phyloP scores from a whole-genome alignment of 2,888 invertebrate genomes.

The Eulithis testata region DNA sequence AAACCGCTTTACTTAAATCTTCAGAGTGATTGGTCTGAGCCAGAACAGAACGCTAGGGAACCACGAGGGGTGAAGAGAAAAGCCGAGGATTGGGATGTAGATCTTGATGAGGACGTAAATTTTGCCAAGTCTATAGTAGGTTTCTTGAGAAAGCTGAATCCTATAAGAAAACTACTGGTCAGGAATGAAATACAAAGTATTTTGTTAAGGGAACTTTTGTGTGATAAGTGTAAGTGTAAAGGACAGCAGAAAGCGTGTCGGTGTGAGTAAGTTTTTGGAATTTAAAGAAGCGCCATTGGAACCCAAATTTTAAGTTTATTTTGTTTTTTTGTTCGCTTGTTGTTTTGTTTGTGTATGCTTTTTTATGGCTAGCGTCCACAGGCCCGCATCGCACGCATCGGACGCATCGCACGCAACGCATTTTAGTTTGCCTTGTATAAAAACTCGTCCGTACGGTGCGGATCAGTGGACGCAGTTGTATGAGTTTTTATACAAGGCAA shows the following conservation, averaged over 20 bases:
- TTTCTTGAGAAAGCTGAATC: slow-evolving; percentile 46
- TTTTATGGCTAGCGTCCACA: too few relatives aligned
- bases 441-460: too few relatives aligned
- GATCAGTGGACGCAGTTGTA: too few relatives aligned
- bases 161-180: slow-evolving; percentile 48
- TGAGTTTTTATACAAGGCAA: too few relatives aligned
- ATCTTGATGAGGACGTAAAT: slow-evolving; percentile 42
- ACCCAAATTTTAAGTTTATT: too few relatives aligned
- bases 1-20: slow-evolving; percentile 6
- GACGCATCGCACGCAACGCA: too few relatives aligned
- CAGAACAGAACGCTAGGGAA: slow-evolving; percentile 3
- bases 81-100: slow-evolving; percentile 12
- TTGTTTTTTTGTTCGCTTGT: too few relatives aligned
- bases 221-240: slow-evolving; percentile 42
- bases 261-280: slow-evolving; percentile 4
- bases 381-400: too few relatives aligned
- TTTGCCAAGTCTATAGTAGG: slow-evolving; percentile 51
- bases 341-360: too few relatives aligned
- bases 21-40: slow-evolving; percentile 4
- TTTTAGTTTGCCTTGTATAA: too few relatives aligned
- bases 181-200: slow-evolving; percentile 52
- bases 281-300: too few relatives aligned
- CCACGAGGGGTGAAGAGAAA: slow-evolving; percentile 12
- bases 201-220: slow-evolving; percentile 47
- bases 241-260: slow-evolving; percentile 13